Percentiles rank a stretch among this genome's conserved stretches.
Conservation (phyloP, 2,797 vertebrate species). For the Stomatorhinus walkeri region DNA sequence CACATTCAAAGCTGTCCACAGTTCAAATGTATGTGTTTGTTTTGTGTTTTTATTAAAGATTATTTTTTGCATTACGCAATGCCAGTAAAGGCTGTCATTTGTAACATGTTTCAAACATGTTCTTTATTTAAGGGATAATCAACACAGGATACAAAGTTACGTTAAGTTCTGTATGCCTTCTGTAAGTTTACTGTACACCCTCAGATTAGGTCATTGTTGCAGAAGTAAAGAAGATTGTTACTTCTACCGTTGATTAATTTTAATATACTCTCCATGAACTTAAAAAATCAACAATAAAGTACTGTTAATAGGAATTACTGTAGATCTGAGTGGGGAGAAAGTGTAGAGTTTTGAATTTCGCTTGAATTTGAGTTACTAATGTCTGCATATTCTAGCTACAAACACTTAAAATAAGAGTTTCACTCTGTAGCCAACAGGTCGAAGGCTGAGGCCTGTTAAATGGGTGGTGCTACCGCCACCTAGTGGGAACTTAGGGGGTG, state of each 20-base stretch:
- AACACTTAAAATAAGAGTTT: neutral
- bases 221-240: neutral
- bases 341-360: neutral
- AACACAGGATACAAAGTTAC: neutral
- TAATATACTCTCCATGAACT: neutral
- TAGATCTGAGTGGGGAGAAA: neutral
- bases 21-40: neutral
- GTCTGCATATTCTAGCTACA: neutral
- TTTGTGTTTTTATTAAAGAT: neutral
- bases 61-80: neutral
- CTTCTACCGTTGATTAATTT: neutral
- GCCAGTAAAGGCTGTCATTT: neutral
- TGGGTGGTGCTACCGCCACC: neutral
- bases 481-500: neutral
- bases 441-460: neutral
- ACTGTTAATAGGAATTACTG: neutral
- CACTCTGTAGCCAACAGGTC: neutral
- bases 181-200: neutral
- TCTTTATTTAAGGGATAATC: neutral
- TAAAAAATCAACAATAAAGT: neutral
- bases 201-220: neutral
- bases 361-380: neutral
- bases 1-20: neutral
- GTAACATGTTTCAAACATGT: neutral
- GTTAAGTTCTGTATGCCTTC: neutral